Evolutionary conservation across 1,140 invertebrate species (phyloP).

Genomic region (Drosophila tropicalis): DNA sequence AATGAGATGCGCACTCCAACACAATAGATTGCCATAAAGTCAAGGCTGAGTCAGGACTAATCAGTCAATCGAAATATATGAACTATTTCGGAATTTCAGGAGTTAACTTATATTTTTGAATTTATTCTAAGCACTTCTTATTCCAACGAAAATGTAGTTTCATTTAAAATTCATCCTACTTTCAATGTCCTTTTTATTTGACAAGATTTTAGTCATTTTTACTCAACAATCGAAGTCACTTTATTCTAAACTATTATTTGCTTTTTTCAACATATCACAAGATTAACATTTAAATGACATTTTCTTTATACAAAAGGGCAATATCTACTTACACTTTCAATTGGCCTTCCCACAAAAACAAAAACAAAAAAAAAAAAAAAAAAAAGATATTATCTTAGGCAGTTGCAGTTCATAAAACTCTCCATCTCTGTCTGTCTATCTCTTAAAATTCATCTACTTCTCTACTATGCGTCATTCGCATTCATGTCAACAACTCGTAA

Average conservation of each 20-base stretch:
- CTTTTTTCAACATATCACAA: neutral
- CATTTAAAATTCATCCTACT: too few species aligned
- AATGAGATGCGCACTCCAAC: neutral
- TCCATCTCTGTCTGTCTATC: neutral
- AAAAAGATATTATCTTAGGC: neutral
- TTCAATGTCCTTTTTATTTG: too few species aligned
- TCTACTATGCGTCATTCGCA: conserved; percentile 29
- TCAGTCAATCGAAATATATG: neutral
- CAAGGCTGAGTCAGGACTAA: neutral
- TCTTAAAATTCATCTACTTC: neutral
- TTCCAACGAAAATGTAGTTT: too few species aligned
- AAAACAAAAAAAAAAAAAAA: neutral
- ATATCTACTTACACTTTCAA: neutral
- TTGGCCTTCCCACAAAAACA: neutral
- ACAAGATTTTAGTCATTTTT: too few species aligned
- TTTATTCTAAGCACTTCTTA: too few species aligned
- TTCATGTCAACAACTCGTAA: conserved; percentile 45
- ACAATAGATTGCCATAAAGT: conserved; percentile 36
- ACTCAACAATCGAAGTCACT: too few species aligned
- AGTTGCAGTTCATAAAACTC: conserved; percentile 6
- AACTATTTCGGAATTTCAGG: too few species aligned
- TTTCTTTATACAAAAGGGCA: neutral
- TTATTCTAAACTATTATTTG: too few species aligned
- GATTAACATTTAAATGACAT: neutral
- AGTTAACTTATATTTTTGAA: too few species aligned